phyloP scores from a whole-genome alignment of 2,113 vertebrate species.

The Hypocryptadius cinnamomeus region DNA sequence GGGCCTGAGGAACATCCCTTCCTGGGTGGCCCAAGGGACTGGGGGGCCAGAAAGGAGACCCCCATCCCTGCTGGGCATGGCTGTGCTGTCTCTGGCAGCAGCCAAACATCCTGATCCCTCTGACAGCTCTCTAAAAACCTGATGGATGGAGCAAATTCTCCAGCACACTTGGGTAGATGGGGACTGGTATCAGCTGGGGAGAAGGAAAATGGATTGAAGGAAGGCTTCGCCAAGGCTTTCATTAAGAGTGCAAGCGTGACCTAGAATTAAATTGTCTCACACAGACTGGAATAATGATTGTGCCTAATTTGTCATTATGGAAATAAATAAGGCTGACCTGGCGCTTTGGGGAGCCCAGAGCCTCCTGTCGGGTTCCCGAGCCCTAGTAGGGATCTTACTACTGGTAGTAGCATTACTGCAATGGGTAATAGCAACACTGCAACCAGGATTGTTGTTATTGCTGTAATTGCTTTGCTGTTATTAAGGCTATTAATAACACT shows the following conservation, averaged over 20 bases:
- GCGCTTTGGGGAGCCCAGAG: constrained; percentile 5
- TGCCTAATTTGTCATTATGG: constrained; percentile 45
- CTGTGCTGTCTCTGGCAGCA: neutral
- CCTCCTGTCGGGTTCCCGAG: neutral
- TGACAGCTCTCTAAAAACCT: neutral
- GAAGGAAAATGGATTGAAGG: constrained; percentile 49
- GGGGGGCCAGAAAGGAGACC: neutral
- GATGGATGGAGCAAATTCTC: constrained; percentile 29
- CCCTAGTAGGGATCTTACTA: constrained; percentile 2
- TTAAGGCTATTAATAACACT: constrained; percentile 44
- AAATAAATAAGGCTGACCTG: constrained; percentile 59
- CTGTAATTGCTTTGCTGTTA: constrained; percentile 41
- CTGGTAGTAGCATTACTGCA: neutral
- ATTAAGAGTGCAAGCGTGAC: constrained; percentile 43
- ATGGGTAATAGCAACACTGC: neutral
- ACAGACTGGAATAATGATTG: constrained; percentile 47
- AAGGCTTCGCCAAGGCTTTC: constrained; percentile 54
- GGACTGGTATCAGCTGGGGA: constrained; percentile 19
- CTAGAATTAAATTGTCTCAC: constrained; percentile 59
- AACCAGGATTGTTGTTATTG: neutral
- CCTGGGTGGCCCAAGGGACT: neutral
- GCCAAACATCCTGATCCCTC: neutral
- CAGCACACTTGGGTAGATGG: neutral
- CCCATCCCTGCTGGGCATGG: neutral
- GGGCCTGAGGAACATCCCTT: neutral